Base-by-base conservation (phyloP, 2,888 invertebrate species). In the Penaeus monodon region DNA sequence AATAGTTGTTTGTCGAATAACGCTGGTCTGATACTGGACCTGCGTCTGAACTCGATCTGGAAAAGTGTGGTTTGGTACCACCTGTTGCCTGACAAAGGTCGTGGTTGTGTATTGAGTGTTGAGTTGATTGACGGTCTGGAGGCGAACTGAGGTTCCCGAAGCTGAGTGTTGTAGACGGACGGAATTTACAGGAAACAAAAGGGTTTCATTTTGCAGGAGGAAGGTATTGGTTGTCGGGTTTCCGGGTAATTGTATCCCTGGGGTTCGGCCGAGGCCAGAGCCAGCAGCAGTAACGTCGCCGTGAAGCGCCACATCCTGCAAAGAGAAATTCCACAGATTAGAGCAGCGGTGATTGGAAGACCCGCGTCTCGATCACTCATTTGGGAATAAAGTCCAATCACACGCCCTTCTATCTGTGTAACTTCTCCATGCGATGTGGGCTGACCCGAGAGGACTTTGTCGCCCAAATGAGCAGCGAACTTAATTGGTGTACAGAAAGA, bases 351-450 rank as follows among this genome's bases (percentile, higher is more conserved):
- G 85, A 85, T 85, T 85, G 85, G 85, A 85, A 78, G 64, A 68
- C 85, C 78, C 79, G 85, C 84, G 84, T 78, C 85, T 78, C 77
- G 66, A 27, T 57, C n/a, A 78, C 85, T 85, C 85, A 85, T 85
- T 77, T 85, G 85, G 85, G 85, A 85, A 85, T 85, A 85, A 85
- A 85, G 85, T 85, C 85, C 85, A 85, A 85, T 85, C 85, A 85
- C 85, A 66, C 85, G 85, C 85, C 85, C 68, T 79, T 78, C 78
- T 57, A 65, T 85, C 85, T 85, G 77, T 85, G 85, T 63, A 66
- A 78, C 68, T 85, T 85, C 85, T 85, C 79, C 63, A 64, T 85
- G 66, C 65, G 38, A 64, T 79, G 85, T 78, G 85, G 85, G 85
- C 85, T 85, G 78, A 85, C 85, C 78, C 38, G 85, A 79, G 66